Evolutionary conservation across 92 coral and sea anemone genomes (phyloP), one percentile per base, ranked within the genome.

Genomic region (Heliopora coerulea): DNA sequence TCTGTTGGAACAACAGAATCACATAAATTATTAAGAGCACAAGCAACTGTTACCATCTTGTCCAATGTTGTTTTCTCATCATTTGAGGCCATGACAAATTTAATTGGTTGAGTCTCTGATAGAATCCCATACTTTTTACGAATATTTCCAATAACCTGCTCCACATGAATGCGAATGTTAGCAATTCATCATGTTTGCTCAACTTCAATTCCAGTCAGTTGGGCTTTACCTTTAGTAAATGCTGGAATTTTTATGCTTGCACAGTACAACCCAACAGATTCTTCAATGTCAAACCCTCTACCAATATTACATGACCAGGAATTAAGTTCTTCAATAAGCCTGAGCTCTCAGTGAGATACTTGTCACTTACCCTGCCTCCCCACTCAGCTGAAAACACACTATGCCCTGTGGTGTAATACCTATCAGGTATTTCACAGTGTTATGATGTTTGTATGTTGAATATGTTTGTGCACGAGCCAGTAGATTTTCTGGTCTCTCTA

Each of bases 11-110:
- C 89, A 64, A 85, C 85, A 73, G 86, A 80, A 62, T 80, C 86
- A 81, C 89, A 80, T 35, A 80, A 46, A 80, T 80, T 81, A 56
- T 21, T 72, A 41, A 75, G 80, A 44, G 83, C 83, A 85, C 86
- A 80, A 66, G 75, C 49, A 65, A 68, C 80, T 61, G 85, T 85
- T 50, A 85, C 89, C 72, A 85, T 81, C 75, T 81, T 85, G 60
- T 85, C 86, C 68, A 81, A 80, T 57, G 73, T 65, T 65, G 84
- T 65, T 65, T 58, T 62, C 68, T 79, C 88, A 32, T 74, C 84
- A 79, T 50, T 31, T 31, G 79, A 34, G 25, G 78, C 84, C 34
- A 62, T 65, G 20, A 66, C 84, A 83, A 83, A 79, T 52, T 79
- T 61, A 73, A 83, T 83, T 52, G 84, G 75, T 68, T 69, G 87